phyloP scores from a whole-genome alignment of 2,113 vertebrate species.

The Paramisgurnus dabryanus region DNA sequence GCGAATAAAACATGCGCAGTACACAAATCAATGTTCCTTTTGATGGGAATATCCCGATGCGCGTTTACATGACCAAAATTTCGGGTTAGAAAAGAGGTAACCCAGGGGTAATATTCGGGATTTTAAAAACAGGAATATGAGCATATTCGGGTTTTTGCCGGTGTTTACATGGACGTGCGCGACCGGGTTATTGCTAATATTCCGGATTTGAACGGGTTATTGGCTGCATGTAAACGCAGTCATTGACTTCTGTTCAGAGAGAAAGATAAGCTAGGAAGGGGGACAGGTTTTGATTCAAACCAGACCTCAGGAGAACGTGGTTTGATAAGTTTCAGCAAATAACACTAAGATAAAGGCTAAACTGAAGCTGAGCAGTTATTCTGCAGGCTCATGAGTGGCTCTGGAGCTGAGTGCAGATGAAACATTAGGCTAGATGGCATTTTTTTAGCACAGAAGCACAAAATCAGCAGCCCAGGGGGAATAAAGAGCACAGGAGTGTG shows the following conservation, averaged over 20 bases:
- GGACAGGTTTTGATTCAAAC: constrained; percentile 37
- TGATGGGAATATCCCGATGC: too few relatives aligned
- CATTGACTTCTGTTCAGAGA: constrained; percentile 18
- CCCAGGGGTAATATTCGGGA: too few relatives aligned
- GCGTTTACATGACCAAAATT: too few relatives aligned
- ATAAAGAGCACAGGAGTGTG: constrained; percentile 40
- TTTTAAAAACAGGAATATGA: too few relatives aligned
- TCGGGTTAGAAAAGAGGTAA: too few relatives aligned
- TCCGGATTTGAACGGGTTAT: too few relatives aligned
- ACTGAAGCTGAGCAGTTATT: constrained; percentile 42
- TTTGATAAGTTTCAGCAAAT: constrained; percentile 23
- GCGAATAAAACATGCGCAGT: too few relatives aligned
- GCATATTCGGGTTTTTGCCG: too few relatives aligned
- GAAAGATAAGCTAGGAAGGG: constrained; percentile 14
- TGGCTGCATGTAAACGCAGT: too few relatives aligned
- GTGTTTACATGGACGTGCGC: too few relatives aligned
- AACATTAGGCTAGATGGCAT: constrained; percentile 37
- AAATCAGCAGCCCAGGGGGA: constrained; percentile 45
- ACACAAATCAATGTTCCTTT: too few relatives aligned
- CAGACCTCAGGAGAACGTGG: constrained; percentile 26
- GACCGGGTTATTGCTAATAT: too few relatives aligned
- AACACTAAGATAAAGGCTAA: constrained; percentile 36
- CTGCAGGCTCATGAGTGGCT: constrained; percentile 19
- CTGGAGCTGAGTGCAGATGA: constrained; percentile 39
- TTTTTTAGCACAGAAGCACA: constrained; percentile 46